Evolutionary conservation across 2,113 vertebrate genomes (phyloP).

Genomic region (Antennarius striatus): DNA sequence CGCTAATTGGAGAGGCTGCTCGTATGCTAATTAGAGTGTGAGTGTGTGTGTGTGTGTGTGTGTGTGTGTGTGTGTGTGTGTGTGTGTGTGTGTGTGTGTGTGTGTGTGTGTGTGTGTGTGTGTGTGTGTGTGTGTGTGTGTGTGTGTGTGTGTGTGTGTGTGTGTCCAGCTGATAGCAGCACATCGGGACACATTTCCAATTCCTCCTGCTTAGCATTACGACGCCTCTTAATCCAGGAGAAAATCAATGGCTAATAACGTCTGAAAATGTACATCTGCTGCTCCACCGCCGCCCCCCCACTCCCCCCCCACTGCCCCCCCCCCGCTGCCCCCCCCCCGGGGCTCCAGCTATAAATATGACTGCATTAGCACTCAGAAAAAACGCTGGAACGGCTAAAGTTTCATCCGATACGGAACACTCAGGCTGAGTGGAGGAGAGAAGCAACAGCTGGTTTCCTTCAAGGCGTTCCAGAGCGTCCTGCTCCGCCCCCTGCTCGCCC

Average conservation of each 20-base stretch:
- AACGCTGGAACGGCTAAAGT: constrained; percentile 16
- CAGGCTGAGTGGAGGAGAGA: too few relatives aligned
- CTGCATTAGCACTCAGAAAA: constrained; percentile 50
- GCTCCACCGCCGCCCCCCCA: constrained; percentile 49
- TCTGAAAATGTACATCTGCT: constrained; percentile 67
- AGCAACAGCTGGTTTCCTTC: too few relatives aligned
- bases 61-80: too few relatives aligned
- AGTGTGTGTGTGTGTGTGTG: too few relatives aligned
- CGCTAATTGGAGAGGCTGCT: constrained; percentile 76
- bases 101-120: too few relatives aligned
- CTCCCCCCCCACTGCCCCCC: constrained; percentile 45
- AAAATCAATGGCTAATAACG: constrained; percentile 69
- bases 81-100: too few relatives aligned
- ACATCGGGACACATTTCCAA: constrained; percentile 55
- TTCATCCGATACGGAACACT: constrained; percentile 27
- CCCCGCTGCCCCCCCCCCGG: constrained; percentile 24
- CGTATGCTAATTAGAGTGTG: constrained; percentile 51
- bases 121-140: constrained; percentile 18
- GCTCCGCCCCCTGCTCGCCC: too few relatives aligned
- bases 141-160: constrained; percentile 21
- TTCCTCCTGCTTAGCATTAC: constrained; percentile 60
- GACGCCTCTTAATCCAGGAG: constrained; percentile 55
- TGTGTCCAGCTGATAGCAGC: constrained; percentile 36
- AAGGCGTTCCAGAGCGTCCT: too few relatives aligned
- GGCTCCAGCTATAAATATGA: constrained; percentile 48